Percentiles rank a stretch among this genome's conserved stretches.
These are phyloP conservation scores for Festucalex cinctus DNA, from an alignment of 2,113 vertebrate species.

Conservation along the genomic window DNA sequence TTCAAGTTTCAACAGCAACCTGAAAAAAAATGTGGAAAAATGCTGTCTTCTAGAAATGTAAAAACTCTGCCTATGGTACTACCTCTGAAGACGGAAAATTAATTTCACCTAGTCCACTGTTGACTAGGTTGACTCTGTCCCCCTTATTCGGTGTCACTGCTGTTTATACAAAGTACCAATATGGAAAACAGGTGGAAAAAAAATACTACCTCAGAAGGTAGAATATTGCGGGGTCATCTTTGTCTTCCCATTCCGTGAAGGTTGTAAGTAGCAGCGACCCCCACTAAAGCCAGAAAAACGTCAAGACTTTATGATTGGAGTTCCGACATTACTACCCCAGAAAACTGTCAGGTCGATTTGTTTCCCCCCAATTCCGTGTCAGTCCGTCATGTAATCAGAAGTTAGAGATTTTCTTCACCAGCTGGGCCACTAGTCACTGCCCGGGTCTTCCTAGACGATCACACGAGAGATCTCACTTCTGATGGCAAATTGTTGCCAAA, in stretches of 20 bases:
- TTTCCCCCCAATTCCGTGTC: not conserved
- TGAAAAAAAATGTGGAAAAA: no score
- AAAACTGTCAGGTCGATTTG: no score
- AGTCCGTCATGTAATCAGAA: not conserved
- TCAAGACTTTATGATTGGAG: no score
- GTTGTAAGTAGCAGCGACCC: not conserved
- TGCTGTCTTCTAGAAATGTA: not conserved
- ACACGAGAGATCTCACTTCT: not conserved
- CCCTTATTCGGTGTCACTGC: not conserved
- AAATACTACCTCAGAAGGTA: not conserved
- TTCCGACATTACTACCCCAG: no score
- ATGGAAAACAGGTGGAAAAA: not conserved
- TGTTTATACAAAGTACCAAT: not conserved
- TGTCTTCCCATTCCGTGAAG: not conserved
- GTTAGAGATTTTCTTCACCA: not conserved
- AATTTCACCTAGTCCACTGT: no score
- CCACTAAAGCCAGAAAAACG: not conserved
- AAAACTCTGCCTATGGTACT: not conserved
- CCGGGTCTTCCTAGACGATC: not conserved
- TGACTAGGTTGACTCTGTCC: no score
- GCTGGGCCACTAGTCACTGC: not conserved
- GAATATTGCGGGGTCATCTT: not conserved
- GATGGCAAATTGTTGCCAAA: not conserved
- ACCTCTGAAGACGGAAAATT: no score
- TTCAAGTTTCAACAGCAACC: no score